phyloP scores from a whole-genome alignment of 2,888 invertebrate species.

The Polyommatus iphigenia region DNA sequence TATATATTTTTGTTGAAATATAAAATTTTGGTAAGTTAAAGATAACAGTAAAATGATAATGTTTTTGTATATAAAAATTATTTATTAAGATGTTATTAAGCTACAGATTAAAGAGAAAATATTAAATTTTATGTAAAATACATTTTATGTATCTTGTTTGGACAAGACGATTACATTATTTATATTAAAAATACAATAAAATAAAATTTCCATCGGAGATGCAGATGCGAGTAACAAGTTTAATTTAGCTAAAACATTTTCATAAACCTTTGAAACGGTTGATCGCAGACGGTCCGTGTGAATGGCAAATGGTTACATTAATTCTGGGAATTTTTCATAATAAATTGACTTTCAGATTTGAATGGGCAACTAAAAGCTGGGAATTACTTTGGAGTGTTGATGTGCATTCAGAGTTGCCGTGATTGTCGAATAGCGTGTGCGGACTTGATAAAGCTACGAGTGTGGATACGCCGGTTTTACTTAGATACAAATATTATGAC shows the following conservation, averaged over 20 bases:
- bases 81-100: too few species aligned
- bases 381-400: conserved; percentile 63
- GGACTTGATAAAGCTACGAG: conserved; percentile 64
- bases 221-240: conserved; percentile 13
- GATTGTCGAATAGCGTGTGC: conserved; percentile 71
- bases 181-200: background rate
- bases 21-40: too few species aligned
- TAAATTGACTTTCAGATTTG: conserved; percentile 49
- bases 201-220: background rate
- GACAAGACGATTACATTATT: background rate
- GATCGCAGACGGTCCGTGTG: conserved; percentile 25
- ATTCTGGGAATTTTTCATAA: conserved; percentile 31
- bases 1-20: too few species aligned
- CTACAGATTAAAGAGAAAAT: too few species aligned
- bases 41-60: too few species aligned
- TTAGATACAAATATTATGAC: background rate
- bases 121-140: background rate
- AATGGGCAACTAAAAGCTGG: conserved; percentile 51
- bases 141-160: too few species aligned
- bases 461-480: conserved; percentile 50
- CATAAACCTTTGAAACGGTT: conserved; percentile 11
- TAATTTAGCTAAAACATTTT: conserved; percentile 23
- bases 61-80: too few species aligned
- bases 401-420: conserved; percentile 63
- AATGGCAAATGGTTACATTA: conserved; percentile 29